Percentiles rank a stretch among this genome's conserved stretches.
These are phyloP conservation scores for Pandemis heparana DNA, from an alignment of 2,888 invertebrate species.

Conservation along the genomic window DNA sequence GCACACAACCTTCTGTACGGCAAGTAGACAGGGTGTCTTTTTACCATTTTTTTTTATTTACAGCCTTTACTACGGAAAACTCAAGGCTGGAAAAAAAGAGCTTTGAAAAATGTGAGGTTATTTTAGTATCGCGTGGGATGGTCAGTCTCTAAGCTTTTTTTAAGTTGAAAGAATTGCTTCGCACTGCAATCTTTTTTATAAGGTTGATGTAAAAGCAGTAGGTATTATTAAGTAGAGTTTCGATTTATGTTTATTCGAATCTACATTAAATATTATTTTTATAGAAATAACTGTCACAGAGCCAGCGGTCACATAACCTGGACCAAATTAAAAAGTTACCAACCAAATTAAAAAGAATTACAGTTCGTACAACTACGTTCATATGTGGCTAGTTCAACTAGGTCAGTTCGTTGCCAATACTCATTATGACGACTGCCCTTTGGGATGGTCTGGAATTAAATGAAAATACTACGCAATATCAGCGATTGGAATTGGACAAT, in stretches of 20 bases:
- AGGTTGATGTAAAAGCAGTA: background rate
- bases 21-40: constrained; percentile 18
- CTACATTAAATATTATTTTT: no score
- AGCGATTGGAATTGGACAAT: background rate
- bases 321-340: no score
- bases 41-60: constrained; percentile 31
- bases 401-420: constrained; percentile 5
- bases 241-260: no score
- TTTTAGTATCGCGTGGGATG: constrained; percentile 7
- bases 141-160: background rate
- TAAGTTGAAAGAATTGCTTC: background rate
- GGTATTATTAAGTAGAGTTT: no score
- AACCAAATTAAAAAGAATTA: background rate
- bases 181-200: background rate
- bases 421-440: constrained; percentile 2
- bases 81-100: background rate
- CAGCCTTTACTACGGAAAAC: constrained; percentile 12
- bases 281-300: no score
- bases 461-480: background rate
- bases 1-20: constrained; percentile 16
- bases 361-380: background rate
- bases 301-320: no score
- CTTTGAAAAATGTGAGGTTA: constrained; percentile 2
- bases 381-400: background rate
- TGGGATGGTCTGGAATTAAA: background rate